phyloP scores from a whole-genome alignment of 2,888 invertebrate genomes.

The Euclidia mi region DNA sequence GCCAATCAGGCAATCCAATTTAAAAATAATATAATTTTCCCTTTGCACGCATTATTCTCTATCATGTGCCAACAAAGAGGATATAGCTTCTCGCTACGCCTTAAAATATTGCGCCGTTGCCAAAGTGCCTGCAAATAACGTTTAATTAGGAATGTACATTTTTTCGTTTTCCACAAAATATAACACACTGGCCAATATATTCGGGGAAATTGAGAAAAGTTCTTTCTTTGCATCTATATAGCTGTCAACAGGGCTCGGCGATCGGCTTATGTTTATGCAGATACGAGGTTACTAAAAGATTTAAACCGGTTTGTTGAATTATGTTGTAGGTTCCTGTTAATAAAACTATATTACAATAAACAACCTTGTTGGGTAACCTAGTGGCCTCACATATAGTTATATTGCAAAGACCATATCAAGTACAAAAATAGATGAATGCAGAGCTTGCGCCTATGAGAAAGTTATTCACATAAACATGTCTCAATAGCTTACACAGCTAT shows the following conservation, averaged over 20 bases:
- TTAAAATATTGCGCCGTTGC: conserved; percentile 54
- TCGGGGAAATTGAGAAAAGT: background rate
- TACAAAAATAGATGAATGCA: too few species aligned
- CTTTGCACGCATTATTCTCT: conserved; percentile 59
- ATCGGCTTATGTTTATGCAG: background rate
- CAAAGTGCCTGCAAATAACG: conserved; percentile 41
- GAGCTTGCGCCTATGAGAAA: too few species aligned
- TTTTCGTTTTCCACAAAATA: conserved; percentile 6
- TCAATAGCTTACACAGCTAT: too few species aligned
- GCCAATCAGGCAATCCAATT: conserved; percentile 26
- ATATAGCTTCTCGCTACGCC: conserved; percentile 41
- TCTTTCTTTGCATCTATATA: background rate
- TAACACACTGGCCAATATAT: conserved; percentile 1
- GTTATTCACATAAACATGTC: too few species aligned
- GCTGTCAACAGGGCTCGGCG: background rate
- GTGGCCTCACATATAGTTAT: too few species aligned
- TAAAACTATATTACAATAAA: too few species aligned
- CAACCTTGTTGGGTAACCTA: too few species aligned
- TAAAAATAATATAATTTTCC: conserved; percentile 58
- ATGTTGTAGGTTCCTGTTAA: too few species aligned
- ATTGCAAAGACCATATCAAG: too few species aligned
- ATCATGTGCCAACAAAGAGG: conserved; percentile 56
- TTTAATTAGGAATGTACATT: conserved; percentile 30
- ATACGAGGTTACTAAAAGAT: too few species aligned
- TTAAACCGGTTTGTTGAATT: too few species aligned